Conservation (phyloP, 2,888 invertebrate species). For the Isoperla grammatica region DNA sequence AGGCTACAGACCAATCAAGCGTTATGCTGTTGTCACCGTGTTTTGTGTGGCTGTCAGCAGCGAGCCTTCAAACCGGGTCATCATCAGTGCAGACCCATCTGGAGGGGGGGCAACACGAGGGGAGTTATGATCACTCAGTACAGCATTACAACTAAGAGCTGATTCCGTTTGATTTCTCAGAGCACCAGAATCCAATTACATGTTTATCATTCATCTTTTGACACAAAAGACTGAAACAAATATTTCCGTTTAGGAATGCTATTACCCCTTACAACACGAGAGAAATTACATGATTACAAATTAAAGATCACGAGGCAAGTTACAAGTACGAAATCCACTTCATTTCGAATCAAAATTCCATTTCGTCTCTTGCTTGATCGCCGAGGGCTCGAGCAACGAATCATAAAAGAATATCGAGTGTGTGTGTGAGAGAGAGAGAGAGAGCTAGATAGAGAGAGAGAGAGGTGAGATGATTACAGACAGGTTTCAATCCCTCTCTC, state of each 20-base stretch:
- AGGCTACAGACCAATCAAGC: no score
- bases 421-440: neutral
- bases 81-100: no score
- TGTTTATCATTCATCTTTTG: constrained; percentile 3
- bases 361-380: neutral
- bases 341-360: constrained; percentile 10
- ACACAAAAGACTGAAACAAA: neutral
- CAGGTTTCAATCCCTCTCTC: neutral
- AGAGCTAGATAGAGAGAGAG: neutral
- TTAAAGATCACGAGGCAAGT: neutral
- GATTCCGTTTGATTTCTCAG: no score
- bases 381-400: neutral
- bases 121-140: no score
- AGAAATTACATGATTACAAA: neutral
- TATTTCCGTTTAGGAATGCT: neutral
- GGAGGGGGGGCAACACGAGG: no score
- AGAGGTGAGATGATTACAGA: neutral
- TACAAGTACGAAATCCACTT: neutral
- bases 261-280: neutral
- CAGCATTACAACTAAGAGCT: no score
- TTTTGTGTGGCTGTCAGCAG: no score
- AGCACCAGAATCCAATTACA: neutral
- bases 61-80: no score
- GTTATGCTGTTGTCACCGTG: no score
- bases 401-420: neutral